Percentiles rank a stretch among this genome's conserved stretches.
These are phyloP conservation scores for Calameuta filiformis DNA, from an alignment of 2,888 invertebrate genomes.

Conservation along the genomic window DNA sequence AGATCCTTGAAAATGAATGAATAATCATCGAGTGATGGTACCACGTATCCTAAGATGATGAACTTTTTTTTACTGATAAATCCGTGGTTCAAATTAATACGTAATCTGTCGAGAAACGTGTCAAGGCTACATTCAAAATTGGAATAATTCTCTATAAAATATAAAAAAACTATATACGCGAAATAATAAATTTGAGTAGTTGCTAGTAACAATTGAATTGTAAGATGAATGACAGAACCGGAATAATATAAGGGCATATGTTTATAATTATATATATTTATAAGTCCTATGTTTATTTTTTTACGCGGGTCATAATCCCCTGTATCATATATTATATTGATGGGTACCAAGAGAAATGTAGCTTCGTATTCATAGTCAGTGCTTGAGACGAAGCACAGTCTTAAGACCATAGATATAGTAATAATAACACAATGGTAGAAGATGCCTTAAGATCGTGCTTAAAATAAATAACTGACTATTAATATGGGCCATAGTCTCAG, in stretches of 20 bases:
- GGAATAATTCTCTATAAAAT: not conserved
- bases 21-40: too few relatives aligned
- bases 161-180: not conserved
- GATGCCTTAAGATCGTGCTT: too few relatives aligned
- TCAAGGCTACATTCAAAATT: not conserved
- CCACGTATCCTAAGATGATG: too few relatives aligned
- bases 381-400: too few relatives aligned
- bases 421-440: too few relatives aligned
- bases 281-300: constrained; percentile 10
- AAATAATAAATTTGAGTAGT: not conserved
- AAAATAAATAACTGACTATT: too few relatives aligned
- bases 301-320: not conserved
- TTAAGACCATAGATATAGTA: too few relatives aligned
- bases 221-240: not conserved
- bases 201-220: not conserved
- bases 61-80: not conserved
- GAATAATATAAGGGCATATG: not conserved
- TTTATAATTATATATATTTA: not conserved
- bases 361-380: too few relatives aligned
- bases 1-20: not conserved
- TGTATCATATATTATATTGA: not conserved
- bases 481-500: not conserved
- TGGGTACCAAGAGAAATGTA: not conserved
- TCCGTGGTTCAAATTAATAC: not conserved
- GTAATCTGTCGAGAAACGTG: not conserved